phyloP scores from a whole-genome alignment of 1,140 invertebrate genomes.

The Hyphantria cunea region DNA sequence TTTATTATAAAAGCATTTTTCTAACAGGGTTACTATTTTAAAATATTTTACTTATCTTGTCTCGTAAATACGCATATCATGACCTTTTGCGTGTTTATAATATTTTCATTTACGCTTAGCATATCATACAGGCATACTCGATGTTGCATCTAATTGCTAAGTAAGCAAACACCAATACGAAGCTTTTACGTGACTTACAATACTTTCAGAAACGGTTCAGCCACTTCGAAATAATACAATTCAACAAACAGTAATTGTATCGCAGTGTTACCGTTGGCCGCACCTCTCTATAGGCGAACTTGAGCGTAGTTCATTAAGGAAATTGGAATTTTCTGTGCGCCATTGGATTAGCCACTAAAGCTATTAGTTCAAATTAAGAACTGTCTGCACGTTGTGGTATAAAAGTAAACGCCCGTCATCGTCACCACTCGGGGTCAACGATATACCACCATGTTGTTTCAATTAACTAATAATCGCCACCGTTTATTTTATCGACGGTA shows the following conservation, averaged over 20 bases:
- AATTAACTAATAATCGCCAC: conserved; percentile 28
- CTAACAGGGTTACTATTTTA: no score
- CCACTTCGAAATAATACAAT: neutral
- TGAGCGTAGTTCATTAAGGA: conserved; percentile 77
- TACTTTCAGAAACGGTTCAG: neutral
- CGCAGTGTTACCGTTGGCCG: conserved; percentile 65
- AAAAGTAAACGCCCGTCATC: conserved; percentile 39
- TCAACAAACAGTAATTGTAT: conserved; percentile 48
- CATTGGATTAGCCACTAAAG: conserved; percentile 73
- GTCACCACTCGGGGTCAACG: conserved; percentile 38
- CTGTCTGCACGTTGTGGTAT: conserved; percentile 33
- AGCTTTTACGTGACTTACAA: no score
- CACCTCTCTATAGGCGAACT: conserved; percentile 73
- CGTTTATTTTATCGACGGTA: conserved; percentile 7
- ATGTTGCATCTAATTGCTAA: conserved; percentile 20
- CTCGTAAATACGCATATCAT: no score
- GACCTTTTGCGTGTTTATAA: no score
- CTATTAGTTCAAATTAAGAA: conserved; percentile 81
- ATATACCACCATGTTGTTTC: conserved; percentile 25
- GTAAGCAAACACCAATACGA: neutral
- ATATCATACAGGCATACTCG: no score
- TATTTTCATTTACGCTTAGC: no score
- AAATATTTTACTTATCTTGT: no score
- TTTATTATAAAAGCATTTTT: no score
- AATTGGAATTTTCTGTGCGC: conserved; percentile 77